A percentile compares a stretch with the other conserved stretches of the same genome.
Conservation (phyloP, 2,797 vertebrate genomes). For the Ispidina picta region DNA sequence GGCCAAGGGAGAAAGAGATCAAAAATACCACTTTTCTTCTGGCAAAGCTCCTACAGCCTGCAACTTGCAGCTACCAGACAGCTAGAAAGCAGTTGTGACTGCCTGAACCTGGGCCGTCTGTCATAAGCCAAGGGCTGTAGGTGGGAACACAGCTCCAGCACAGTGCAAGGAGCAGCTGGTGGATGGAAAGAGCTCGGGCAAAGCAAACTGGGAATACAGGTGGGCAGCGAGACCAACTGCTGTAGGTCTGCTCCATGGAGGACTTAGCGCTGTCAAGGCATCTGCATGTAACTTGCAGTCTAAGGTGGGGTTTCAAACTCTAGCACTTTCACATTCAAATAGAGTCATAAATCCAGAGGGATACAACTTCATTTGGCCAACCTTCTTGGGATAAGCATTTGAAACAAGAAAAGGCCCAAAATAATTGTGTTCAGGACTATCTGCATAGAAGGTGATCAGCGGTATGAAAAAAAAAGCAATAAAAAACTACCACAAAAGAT, state of each 20-base stretch:
- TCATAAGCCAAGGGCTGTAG: not conserved
- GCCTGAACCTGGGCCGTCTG: not conserved
- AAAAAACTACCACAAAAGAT: not conserved
- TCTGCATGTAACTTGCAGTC: not conserved
- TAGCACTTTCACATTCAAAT: not conserved
- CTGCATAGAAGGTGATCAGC: not conserved
- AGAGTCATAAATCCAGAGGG: not conserved
- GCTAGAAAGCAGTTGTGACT: not conserved
- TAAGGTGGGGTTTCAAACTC: not conserved
- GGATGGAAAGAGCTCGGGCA: not conserved
- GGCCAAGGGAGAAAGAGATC: not conserved
- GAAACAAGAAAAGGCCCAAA: not conserved
- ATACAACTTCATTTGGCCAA: not conserved
- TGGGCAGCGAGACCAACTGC: not conserved
- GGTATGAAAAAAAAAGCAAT: not conserved
- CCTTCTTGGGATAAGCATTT: not conserved
- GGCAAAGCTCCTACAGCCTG: not conserved
- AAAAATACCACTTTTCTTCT: slow-evolving; percentile 1
- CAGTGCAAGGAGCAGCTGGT: not conserved
- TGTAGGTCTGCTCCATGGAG: not conserved
- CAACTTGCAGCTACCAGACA: not conserved
- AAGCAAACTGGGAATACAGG: not conserved
- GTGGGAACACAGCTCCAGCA: not conserved
- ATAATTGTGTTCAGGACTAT: not conserved
- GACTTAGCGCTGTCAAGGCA: not conserved